Evolutionary conservation across 1,140 invertebrate species (phyloP).

Genomic region (Trialeurodes vaporariorum): DNA sequence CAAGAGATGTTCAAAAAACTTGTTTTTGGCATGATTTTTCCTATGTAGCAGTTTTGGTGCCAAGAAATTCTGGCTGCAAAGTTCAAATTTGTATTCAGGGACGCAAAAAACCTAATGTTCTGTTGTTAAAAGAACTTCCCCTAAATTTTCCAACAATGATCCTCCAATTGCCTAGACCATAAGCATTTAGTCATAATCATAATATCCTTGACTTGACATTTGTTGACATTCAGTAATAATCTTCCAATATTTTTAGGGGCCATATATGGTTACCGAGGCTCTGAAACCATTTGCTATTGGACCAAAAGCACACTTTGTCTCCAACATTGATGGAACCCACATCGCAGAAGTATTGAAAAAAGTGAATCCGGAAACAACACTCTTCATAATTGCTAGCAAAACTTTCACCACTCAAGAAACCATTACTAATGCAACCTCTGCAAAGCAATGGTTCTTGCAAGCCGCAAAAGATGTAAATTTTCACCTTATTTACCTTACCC

Average conservation of each 20-base stretch:
- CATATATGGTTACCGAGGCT: conserved; percentile 97
- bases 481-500: background rate
- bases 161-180: no score
- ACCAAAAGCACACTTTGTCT: conserved; percentile 91
- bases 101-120: no score
- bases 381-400: conserved; percentile 99
- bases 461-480: conserved; percentile 70
- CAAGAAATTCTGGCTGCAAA: no score
- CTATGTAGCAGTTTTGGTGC: no score
- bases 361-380: conserved; percentile 80
- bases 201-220: no score
- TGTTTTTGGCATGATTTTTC: no score
- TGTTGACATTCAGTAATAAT: no score
- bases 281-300: conserved; percentile 83
- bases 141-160: no score
- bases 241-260: conserved; percentile 69
- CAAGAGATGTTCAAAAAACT: no score
- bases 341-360: conserved; percentile 86
- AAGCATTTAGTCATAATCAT: no score
- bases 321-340: conserved; percentile 99
- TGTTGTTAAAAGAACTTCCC: no score
- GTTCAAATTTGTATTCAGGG: no score
- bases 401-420: conserved; percentile 99
- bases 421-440: conserved; percentile 95
- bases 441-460: conserved; percentile 88